These are phyloP conservation scores for Galerucella calmariensis DNA, from an alignment of 2,888 invertebrate species.

Conservation along the genomic window DNA sequence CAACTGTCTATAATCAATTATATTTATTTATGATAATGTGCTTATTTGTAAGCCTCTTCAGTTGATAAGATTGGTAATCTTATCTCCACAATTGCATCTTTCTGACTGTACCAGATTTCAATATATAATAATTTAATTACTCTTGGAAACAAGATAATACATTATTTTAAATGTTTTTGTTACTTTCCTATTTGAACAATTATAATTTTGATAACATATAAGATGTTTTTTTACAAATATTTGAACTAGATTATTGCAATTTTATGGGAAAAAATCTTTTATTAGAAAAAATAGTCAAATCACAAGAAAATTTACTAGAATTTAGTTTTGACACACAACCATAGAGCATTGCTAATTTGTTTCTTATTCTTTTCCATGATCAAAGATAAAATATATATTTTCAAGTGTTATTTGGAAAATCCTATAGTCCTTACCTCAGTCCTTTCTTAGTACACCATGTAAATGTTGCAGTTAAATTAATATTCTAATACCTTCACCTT, in stretches of 20 bases:
- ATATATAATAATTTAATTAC: neutral
- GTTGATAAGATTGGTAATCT: slow-evolving; percentile 5
- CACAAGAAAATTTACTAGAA: too few species aligned
- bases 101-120: neutral
- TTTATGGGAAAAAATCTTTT: too few species aligned
- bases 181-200: neutral
- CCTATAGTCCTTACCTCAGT: too few species aligned
- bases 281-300: too few species aligned
- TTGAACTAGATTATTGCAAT: neutral
- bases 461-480: slow-evolving; percentile 2
- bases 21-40: neutral
- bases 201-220: too few species aligned
- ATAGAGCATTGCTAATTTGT: too few species aligned
- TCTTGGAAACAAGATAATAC: neutral
- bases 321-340: too few species aligned
- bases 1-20: neutral
- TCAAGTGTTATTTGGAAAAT: too few species aligned
- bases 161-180: neutral
- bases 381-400: too few species aligned
- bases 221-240: neutral
- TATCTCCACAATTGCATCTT: slow-evolving; percentile 9
- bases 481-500: slow-evolving; percentile 21
- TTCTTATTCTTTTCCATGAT: too few species aligned
- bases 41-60: neutral
- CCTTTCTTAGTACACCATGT: too few species aligned